A percentile compares a stretch with the other conserved stretches of the same genome.
These are phyloP conservation scores for Cavia porcellus DNA, from an alignment of 2,113 vertebrate species.

Conservation along the genomic window DNA sequence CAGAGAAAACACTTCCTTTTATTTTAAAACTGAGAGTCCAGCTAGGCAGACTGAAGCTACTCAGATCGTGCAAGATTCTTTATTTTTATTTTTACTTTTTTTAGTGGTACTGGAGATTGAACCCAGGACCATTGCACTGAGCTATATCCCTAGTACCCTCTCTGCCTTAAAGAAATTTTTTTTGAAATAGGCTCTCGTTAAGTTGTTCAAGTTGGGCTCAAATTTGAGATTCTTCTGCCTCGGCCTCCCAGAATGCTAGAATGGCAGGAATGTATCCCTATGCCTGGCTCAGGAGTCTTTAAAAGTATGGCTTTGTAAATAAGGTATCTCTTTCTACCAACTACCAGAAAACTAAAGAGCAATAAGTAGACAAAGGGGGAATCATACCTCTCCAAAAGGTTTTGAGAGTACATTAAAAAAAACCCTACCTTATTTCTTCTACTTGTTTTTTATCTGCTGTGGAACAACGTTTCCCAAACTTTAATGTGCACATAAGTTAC, in stretches of 20 bases:
- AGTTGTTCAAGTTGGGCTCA: neutral
- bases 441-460: neutral
- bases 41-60: neutral
- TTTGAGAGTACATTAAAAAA: slow-evolving; percentile 22
- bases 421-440: neutral
- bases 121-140: neutral
- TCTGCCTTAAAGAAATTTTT: neutral
- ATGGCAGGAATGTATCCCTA: neutral
- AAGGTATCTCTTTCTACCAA: neutral
- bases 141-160: neutral
- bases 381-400: neutral
- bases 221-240: neutral
- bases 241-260: neutral
- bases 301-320: neutral
- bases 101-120: neutral
- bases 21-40: neutral
- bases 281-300: neutral
- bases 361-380: neutral
- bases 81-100: neutral
- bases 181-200: neutral
- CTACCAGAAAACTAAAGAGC: neutral
- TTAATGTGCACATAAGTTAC: neutral
- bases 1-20: neutral
- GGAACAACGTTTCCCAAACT: neutral
- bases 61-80: neutral